Evolutionary conservation across 2,888 invertebrate genomes (phyloP).

Genomic region (Deroplatys truncata): DNA sequence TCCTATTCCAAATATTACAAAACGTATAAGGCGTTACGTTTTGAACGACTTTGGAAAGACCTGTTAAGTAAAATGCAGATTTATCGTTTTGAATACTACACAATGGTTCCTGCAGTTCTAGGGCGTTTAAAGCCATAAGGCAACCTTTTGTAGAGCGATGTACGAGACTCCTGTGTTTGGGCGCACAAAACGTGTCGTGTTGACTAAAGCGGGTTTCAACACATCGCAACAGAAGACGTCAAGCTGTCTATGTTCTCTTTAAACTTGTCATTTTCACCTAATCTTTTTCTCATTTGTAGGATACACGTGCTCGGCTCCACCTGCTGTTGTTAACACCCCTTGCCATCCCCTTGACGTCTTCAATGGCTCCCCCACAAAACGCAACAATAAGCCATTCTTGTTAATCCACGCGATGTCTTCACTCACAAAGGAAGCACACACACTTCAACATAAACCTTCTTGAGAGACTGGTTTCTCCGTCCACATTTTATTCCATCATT

Average conservation of each 20-base stretch:
- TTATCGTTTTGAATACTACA: no score
- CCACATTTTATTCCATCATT: no score
- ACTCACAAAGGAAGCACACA: background rate
- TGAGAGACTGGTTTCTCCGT: no score
- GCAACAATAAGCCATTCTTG: background rate
- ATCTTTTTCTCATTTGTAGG: background rate
- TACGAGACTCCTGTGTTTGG: background rate
- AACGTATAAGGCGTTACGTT: no score
- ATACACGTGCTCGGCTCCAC: background rate
- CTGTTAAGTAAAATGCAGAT: no score
- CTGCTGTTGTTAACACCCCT: background rate
- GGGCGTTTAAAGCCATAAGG: no score
- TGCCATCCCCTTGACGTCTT: background rate
- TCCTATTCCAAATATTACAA: no score
- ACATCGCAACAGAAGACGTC: background rate
- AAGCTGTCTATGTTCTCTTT: background rate
- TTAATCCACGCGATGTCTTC: background rate
- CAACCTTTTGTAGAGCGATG: background rate
- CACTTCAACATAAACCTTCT: no score
- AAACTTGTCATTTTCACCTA: background rate
- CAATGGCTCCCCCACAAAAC: background rate
- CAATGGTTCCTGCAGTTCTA: no score
- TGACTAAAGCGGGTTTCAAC: background rate
- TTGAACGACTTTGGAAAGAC: no score
- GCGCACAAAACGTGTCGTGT: background rate